A percentile compares a stretch with the other conserved stretches of the same genome.
Conservation (phyloP, 1,140 invertebrate species). For the Pseudomyrmex flavicornis region DNA sequence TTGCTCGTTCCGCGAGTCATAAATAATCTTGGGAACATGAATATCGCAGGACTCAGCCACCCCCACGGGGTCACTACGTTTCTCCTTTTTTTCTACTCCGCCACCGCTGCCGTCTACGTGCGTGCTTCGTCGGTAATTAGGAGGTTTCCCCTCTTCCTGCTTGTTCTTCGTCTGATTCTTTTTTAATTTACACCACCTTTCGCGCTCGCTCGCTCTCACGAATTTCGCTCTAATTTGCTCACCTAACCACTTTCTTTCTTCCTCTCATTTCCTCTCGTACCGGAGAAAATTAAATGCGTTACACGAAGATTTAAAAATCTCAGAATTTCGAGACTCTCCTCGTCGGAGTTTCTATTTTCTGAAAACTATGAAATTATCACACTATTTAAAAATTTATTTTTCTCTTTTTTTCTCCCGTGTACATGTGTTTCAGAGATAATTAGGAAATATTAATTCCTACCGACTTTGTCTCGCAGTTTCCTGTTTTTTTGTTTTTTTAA, state of each 20-base stretch:
- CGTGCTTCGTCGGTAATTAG: constrained; percentile 50
- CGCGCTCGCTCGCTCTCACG: constrained; percentile 11
- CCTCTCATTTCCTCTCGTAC: no score
- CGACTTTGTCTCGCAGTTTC: not conserved
- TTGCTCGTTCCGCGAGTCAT: constrained; percentile 71
- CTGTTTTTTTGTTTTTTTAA: not conserved
- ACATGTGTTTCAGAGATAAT: not conserved
- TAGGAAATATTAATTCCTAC: not conserved
- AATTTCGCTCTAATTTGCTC: constrained; percentile 52
- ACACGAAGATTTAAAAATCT: constrained; percentile 2
- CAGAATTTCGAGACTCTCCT: constrained; percentile 6
- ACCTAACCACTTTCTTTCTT: not conserved
- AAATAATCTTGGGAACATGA: constrained; percentile 77
- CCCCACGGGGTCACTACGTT: constrained; percentile 27
- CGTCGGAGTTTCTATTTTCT: not conserved
- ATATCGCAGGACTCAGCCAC: constrained; percentile 72
- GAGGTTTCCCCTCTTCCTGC: constrained; percentile 30
- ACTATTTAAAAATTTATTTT: not conserved
- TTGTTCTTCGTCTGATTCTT: constrained; percentile 63
- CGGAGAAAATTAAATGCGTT: not conserved
- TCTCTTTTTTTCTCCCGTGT: not conserved
- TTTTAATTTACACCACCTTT: constrained; percentile 36
- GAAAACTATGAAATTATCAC: not conserved
- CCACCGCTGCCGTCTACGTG: not conserved
- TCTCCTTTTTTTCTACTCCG: constrained; percentile 17